Percentiles rank a stretch among this genome's conserved stretches.
These are phyloP conservation scores for Neoseiulus cucumeris DNA, from an alignment of 1,140 invertebrate genomes.

Conservation along the genomic window DNA sequence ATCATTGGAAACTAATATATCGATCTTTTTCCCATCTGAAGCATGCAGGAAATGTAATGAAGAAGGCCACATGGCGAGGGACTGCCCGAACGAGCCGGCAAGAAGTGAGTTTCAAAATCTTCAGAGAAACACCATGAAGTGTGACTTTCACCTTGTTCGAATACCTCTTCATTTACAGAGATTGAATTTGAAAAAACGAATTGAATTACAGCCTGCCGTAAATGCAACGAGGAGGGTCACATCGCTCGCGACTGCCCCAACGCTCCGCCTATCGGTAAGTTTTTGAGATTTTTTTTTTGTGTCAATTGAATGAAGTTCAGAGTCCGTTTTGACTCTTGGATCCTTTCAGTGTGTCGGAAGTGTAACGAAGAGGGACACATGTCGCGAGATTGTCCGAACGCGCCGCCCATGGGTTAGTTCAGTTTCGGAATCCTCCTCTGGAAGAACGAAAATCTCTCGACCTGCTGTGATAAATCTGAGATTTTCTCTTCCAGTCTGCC, in stretches of 20 bases:
- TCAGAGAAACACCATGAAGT: no score
- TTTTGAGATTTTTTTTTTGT: no score
- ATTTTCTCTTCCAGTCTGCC: constrained; percentile 9
- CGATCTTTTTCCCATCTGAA: no score
- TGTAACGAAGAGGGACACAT: constrained; percentile 28
- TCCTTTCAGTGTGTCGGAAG: constrained; percentile 22
- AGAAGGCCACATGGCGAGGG: constrained; percentile 25
- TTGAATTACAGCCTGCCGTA: constrained; percentile 13
- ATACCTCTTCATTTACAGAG: constrained; percentile 8
- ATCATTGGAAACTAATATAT: no score
- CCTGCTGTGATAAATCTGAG: constrained; percentile 13
- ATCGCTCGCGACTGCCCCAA: constrained; percentile 21
- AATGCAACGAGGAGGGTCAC: constrained; percentile 20
- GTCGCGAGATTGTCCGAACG: constrained; percentile 25
- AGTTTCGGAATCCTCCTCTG: background rate
- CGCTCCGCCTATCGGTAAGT: background rate
- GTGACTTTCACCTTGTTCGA: background rate
- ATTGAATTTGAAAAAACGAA: background rate
- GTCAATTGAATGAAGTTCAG: no score
- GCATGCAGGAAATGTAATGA: constrained; percentile 27
- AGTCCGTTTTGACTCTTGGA: no score
- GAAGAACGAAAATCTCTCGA: background rate
- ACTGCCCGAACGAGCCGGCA: constrained; percentile 24
- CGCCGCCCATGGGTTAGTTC: constrained; percentile 16
- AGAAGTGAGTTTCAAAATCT: constrained; percentile 16